Base-by-base conservation (phyloP, 2,113 vertebrate species). In the Phalacrocorax brasilianus region DNA sequence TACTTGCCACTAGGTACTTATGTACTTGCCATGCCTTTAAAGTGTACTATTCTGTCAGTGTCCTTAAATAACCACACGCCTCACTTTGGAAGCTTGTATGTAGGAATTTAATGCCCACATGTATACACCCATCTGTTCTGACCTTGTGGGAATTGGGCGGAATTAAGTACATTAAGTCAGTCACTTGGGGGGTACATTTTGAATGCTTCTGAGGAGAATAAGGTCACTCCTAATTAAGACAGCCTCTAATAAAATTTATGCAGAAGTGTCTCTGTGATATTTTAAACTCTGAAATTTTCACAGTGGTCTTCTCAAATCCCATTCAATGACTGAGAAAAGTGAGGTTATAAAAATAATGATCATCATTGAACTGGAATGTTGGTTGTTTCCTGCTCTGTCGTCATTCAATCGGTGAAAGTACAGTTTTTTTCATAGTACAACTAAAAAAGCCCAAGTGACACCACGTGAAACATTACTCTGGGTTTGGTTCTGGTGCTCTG, bases 111-210 rank as follows among this genome's bases (percentile, higher is more conserved):
- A 49, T 55, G 40, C 49, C 47, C 35, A 32, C 30, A 8, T 47
- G 30, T 14, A 27, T 7, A 42, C 7, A n/a, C 50, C 53, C 2
- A 53, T 85, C 38, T 59, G n/a, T 78, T 73, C 66, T 89, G 76
- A 63, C 65, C 44, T 52, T 52, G 44, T 68, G 49, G 38, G 55
- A 81, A 14, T 6, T 63, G n/a, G n/a, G 42, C 44, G 53, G 55
- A 53, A 53, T 52, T 73, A 85, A 82, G 23, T 52, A 47, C 53
- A 42, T 27, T 11, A 5, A 66, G 9, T n/a, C 1, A 14, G 47
- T 95, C 94, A 80, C 88, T 81, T 96, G 83, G 88, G 96, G 89
- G 78, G 79, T 75, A 78, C 76, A 58, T 97, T 96, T 91, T 91
- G 91, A 93, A 80, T 40, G 45, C 62, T 47, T 91, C 33, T 26